Evolutionary conservation across 2,888 invertebrate genomes (phyloP), one percentile per base, ranked within the genome.

Genomic region (Xanthia togata): DNA sequence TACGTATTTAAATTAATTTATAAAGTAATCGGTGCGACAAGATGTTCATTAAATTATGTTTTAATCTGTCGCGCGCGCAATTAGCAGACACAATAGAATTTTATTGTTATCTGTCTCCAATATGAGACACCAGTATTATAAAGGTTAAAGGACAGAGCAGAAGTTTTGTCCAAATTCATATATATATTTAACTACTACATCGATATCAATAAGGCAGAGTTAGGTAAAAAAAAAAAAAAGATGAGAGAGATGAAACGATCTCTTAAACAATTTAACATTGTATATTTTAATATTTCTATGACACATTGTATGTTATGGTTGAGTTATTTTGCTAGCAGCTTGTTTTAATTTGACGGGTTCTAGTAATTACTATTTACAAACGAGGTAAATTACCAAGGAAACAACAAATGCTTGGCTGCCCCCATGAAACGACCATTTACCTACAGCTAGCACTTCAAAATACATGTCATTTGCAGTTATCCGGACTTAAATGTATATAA

Each of bases 1-100:
- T 55, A 65, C 57, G 67, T 85, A 55, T 68, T 53, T 76, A 76
- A 31, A 76, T 47, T 85, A 63, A 73, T 47, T 67, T 76, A 82
- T 20, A 35, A 23, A 47, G 35, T 35, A 41, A 41, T 63, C 76
- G 81, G 82, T 82, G 85, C 77, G 70, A 63, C 14, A 53, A 59
- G 31, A 50, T 35, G 55, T 31, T 79, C 26, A 17, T 23, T 3
- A 57, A 62, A 23, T 62, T 38, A 9, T 20, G 17, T 23, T 53
- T 31, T 17, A n/a, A n/a, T n/a, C n/a, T n/a, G n/a, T n/a, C n/a
- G n/a, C n/a, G n/a, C n/a, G n/a, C n/a, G n/a, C n/a, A n/a, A n/a
- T n/a, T n/a, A n/a, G n/a, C n/a, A n/a, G n/a, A n/a, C n/a, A n/a
- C n/a, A n/a, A n/a, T n/a, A n/a, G n/a, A n/a, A n/a, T n/a, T n/a